phyloP scores from a whole-genome alignment of 2,113 vertebrate species.

The Ciconia boyciana region DNA sequence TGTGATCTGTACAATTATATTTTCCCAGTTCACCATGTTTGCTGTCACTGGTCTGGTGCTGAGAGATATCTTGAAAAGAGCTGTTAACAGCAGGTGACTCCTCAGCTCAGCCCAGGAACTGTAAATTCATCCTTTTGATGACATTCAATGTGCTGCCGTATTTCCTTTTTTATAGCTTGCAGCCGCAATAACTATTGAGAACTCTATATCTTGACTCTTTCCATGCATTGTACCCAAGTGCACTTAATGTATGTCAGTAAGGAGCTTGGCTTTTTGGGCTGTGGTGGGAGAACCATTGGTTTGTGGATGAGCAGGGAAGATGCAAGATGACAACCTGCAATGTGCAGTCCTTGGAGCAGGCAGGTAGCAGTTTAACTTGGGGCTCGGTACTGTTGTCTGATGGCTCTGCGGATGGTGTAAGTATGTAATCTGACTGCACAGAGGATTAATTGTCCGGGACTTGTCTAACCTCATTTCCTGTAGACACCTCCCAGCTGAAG shows the following conservation, averaged over 20 bases:
- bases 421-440: not conserved
- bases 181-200: not conserved
- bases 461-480: constrained; percentile 41
- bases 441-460: constrained; percentile 28
- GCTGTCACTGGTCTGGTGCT: not conserved
- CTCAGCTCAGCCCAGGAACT: not conserved
- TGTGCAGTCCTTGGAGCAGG: not conserved
- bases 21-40: not conserved
- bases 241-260: not conserved
- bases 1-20: not conserved
- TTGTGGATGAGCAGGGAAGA: not conserved
- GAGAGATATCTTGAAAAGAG: not conserved
- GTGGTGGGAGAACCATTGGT: not conserved
- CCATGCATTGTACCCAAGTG: rapidly evolving
- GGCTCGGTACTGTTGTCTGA: not conserved
- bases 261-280: not conserved
- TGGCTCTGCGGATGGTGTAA: not conserved
- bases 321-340: not conserved
- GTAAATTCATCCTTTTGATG: not conserved
- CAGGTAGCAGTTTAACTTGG: not conserved
- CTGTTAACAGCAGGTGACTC: not conserved
- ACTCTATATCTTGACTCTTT: rapidly evolving
- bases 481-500: not conserved
- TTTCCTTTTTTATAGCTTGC: not conserved
- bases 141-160: not conserved